Evolutionary conservation across 2,888 invertebrate species (phyloP).

Genomic region (Andrena bucephala): DNA sequence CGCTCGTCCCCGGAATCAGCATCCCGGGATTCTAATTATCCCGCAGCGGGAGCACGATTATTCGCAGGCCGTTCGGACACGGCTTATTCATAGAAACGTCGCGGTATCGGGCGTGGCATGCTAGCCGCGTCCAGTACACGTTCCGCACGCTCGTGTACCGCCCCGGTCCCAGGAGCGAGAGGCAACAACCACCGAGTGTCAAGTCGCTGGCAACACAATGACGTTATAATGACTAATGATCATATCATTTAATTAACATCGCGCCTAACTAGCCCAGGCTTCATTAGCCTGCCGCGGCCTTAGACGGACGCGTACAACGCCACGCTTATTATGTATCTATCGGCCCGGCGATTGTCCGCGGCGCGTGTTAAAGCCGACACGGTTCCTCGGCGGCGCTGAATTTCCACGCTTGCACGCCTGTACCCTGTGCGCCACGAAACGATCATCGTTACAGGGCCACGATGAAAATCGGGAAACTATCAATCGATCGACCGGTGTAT

Average conservation of each 20-base stretch:
- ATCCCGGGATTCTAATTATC: constrained; percentile 40
- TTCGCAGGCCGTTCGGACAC: constrained; percentile 59
- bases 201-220: constrained; percentile 81
- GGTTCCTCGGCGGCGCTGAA: constrained; percentile 79
- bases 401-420: constrained; percentile 78
- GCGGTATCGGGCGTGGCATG: constrained; percentile 79
- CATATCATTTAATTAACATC: constrained; percentile 85
- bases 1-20: background rate
- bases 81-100: constrained; percentile 77
- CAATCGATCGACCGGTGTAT: constrained; percentile 59
- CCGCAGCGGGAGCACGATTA: constrained; percentile 26
- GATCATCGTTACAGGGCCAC: constrained; percentile 30
- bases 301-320: constrained; percentile 73
- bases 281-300: constrained; percentile 80
- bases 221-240: constrained; percentile 84
- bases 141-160: constrained; percentile 71
- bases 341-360: constrained; percentile 74
- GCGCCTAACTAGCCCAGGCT: constrained; percentile 81
- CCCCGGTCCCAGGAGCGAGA: constrained; percentile 61
- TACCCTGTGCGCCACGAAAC: constrained; percentile 45
- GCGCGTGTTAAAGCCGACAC: constrained; percentile 80
- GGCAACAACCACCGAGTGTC: constrained; percentile 65
- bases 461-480: constrained; percentile 64
- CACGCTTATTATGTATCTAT: constrained; percentile 83
- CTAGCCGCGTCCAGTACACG: constrained; percentile 76